These are phyloP conservation scores for Antheraea mylitta DNA, from an alignment of 1,140 invertebrate genomes.

Conservation along the genomic window DNA sequence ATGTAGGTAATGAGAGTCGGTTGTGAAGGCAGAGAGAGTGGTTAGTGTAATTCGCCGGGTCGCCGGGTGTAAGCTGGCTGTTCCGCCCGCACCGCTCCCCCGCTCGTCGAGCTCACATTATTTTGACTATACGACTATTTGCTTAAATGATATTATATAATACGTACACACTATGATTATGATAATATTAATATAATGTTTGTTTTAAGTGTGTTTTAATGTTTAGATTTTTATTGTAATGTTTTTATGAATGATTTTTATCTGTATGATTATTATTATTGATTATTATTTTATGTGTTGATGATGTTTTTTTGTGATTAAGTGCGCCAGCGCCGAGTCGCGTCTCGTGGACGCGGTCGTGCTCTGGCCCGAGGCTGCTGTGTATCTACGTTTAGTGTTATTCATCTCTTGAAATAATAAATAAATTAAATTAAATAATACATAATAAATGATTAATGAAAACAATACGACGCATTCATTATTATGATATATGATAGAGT, in stretches of 20 bases:
- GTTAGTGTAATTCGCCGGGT: conserved; percentile 15
- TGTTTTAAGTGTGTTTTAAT: conserved; percentile 79
- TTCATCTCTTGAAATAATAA: conserved; percentile 65
- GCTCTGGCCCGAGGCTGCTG: conserved; percentile 61
- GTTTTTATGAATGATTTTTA: conserved; percentile 79
- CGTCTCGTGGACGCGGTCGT: neutral
- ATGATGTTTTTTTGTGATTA: conserved; percentile 76
- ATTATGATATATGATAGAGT: conserved; percentile 73
- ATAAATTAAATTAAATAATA: conserved; percentile 60
- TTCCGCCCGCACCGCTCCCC: conserved; percentile 41
- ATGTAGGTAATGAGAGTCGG: conserved; percentile 21
- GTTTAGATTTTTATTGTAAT: conserved; percentile 79
- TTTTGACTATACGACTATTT: conserved; percentile 77
- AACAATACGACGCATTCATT: conserved; percentile 77
- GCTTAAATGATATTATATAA: conserved; percentile 76
- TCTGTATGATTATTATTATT: conserved; percentile 78
- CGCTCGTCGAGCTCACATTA: conserved; percentile 44
- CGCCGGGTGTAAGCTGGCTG: conserved; percentile 38
- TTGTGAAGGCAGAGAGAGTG: conserved; percentile 23
- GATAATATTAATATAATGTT: conserved; percentile 79
- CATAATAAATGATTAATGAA: conserved; percentile 55
- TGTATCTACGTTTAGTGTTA: conserved; percentile 71
- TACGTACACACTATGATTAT: conserved; percentile 76
- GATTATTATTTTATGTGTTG: conserved; percentile 79
- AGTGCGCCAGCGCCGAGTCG: conserved; percentile 48